Percentiles rank a stretch among this genome's conserved stretches.
phyloP scores from a whole-genome alignment of 2,888 invertebrate genomes.

The Pachydiplax longipennis region DNA sequence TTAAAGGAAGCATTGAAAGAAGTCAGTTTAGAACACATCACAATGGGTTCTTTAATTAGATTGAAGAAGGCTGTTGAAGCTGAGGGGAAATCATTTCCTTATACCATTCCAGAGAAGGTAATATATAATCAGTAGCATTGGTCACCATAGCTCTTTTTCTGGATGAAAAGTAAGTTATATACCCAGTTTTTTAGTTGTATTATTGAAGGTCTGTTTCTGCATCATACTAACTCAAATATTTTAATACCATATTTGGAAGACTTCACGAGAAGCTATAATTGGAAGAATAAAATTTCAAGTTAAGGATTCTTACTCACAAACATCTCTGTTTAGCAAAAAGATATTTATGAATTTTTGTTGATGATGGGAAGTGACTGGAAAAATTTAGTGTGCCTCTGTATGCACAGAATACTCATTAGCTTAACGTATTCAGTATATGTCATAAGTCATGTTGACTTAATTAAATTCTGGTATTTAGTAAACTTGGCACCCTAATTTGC shows the following conservation, averaged over 20 bases:
- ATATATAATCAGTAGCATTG: not conserved
- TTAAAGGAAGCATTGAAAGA: slow-evolving; percentile 64
- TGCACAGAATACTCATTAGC: too few species aligned
- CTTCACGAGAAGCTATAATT: not conserved
- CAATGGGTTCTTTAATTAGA: slow-evolving; percentile 66
- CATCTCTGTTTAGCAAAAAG: too few species aligned
- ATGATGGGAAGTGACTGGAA: too few species aligned
- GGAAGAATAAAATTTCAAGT: not conserved
- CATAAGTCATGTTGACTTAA: too few species aligned
- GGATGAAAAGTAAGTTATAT: not conserved
- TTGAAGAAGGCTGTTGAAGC: slow-evolving; percentile 65
- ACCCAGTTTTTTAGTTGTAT: not conserved
- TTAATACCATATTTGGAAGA: not conserved
- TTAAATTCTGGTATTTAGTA: too few species aligned
- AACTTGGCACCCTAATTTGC: too few species aligned
- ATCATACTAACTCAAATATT: not conserved
- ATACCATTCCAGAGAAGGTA: slow-evolving; percentile 61
- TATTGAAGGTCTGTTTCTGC: not conserved
- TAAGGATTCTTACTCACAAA: not conserved
- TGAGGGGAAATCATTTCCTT: slow-evolving; percentile 67
- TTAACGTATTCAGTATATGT: too few species aligned
- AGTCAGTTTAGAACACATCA: slow-evolving; percentile 66
- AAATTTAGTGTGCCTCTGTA: too few species aligned
- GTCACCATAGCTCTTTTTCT: not conserved
- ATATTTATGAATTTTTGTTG: too few species aligned